Evolutionary conservation across 2,797 vertebrate genomes (phyloP).

Genomic region (Macrochelys suwanniensis): DNA sequence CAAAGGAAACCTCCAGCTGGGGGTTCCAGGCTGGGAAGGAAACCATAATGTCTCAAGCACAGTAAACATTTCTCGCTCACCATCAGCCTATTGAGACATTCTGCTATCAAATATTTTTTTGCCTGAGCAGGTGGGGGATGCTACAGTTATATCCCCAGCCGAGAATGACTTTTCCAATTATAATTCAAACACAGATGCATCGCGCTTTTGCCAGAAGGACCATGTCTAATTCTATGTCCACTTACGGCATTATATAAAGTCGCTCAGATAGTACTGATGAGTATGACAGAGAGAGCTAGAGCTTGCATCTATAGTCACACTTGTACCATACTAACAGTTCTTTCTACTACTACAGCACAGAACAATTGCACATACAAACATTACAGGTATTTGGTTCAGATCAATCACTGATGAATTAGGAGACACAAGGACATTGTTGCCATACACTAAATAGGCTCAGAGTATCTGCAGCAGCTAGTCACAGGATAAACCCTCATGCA

Average conservation of each 20-base stretch:
- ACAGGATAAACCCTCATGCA: background rate
- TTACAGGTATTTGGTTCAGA: background rate
- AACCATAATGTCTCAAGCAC: conserved; percentile 35
- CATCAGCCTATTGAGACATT: background rate
- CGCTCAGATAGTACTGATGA: background rate
- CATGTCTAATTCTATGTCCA: background rate
- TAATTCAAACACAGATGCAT: background rate
- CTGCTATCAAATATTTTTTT: conserved; percentile 50
- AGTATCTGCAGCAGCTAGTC: background rate
- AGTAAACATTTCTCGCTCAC: conserved; percentile 1
- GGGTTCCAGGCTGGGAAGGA: conserved; percentile 49
- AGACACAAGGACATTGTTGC: background rate
- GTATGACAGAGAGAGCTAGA: background rate
- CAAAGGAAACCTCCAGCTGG: conserved; percentile 15
- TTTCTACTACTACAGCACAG: background rate
- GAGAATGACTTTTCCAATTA: background rate
- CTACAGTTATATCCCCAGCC: background rate
- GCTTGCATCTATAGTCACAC: fast-evolving
- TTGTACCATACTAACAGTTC: background rate
- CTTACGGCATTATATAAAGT: background rate
- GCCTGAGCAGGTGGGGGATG: conserved; percentile 1
- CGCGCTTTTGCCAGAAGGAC: background rate
- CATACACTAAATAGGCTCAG: background rate
- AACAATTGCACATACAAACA: background rate
- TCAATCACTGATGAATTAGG: background rate